Evolutionary conservation across 64 coral and sea anemone genomes (phyloP).

Genomic region (Pocillopora verrucosa): DNA sequence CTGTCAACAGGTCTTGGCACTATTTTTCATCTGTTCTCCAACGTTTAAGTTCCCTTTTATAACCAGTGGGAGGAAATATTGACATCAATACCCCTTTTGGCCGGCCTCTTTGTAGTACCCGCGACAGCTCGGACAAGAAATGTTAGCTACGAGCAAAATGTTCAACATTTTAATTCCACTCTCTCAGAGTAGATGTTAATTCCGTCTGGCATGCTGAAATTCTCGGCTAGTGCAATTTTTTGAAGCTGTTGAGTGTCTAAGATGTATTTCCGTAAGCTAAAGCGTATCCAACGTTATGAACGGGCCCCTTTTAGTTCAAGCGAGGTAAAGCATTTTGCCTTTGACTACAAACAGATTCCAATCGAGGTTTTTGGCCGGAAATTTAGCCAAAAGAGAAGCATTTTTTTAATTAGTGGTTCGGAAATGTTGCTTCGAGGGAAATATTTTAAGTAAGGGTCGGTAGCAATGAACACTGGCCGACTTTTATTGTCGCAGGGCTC

Average conservation of each 20-base stretch:
- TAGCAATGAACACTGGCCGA: too few relatives aligned
- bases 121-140: constrained; percentile 5
- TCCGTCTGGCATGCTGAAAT: constrained; percentile 33
- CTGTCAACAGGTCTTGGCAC: neutral
- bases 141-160: constrained; percentile 47
- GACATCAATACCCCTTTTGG: constrained; percentile 8
- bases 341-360: too few relatives aligned
- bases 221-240: neutral
- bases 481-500: too few relatives aligned
- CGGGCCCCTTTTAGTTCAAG: too few relatives aligned
- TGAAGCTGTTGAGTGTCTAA: neutral
- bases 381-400: too few relatives aligned
- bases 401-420: too few relatives aligned
- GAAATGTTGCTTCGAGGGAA: too few relatives aligned
- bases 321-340: too few relatives aligned
- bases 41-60: neutral
- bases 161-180: constrained; percentile 44
- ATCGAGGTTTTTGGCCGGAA: too few relatives aligned
- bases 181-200: neutral
- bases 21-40: neutral
- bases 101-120: constrained; percentile 30
- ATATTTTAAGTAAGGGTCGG: too few relatives aligned
- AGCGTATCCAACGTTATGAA: neutral
- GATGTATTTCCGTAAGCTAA: neutral
- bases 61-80: neutral